Conservation (phyloP, 2,888 invertebrate species). For the Eutolmus rufibarbis region DNA sequence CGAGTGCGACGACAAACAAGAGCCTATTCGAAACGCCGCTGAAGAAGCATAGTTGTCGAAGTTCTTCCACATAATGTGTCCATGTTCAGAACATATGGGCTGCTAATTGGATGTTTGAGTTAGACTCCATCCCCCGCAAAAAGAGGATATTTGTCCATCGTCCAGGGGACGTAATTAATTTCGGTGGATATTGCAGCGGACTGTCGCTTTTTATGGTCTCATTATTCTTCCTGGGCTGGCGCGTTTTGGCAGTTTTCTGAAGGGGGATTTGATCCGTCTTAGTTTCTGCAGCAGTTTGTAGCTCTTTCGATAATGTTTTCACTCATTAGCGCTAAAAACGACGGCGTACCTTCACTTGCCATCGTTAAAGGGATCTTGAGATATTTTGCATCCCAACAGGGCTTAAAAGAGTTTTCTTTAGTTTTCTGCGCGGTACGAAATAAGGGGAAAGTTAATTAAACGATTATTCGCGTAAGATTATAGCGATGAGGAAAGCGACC, state of each 20-base stretch:
- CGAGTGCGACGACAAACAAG: neutral
- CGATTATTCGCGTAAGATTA: neutral
- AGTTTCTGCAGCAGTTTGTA: neutral
- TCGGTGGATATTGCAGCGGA: neutral
- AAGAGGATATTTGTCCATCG: neutral
- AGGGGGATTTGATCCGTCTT: neutral
- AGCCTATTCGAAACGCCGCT: neutral
- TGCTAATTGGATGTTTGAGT: neutral
- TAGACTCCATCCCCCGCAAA: neutral
- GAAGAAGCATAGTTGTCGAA: neutral
- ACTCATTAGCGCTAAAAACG: neutral
- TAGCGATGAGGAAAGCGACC: neutral
- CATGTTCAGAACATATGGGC: neutral
- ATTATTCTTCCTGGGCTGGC: neutral
- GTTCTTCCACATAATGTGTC: neutral
- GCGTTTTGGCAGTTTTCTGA: neutral
- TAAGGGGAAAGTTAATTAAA: neutral
- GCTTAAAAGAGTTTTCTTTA: neutral
- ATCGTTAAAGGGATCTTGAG: neutral
- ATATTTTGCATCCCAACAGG: neutral
- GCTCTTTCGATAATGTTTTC: neutral
- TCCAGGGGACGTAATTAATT: neutral
- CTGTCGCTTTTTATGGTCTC: neutral
- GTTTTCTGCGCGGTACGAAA: neutral
- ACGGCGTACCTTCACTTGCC: neutral